Conservation (phyloP, 2,888 invertebrate genomes). For the Melinaea marsaeus region DNA sequence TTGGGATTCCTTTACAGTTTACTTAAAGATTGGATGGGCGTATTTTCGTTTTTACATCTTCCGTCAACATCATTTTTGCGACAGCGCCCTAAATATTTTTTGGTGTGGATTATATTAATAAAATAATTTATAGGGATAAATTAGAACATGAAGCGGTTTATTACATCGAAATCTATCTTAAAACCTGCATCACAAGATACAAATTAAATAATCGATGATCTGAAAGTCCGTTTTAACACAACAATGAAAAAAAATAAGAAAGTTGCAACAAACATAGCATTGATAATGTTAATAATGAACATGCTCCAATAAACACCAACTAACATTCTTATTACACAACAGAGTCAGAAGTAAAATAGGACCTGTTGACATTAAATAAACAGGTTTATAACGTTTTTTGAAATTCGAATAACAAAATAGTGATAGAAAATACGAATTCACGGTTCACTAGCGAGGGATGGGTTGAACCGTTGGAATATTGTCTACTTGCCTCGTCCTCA, state of each 20-base stretch:
- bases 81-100: too few species aligned
- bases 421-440: constrained; percentile 46
- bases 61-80: too few species aligned
- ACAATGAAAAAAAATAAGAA: constrained; percentile 32
- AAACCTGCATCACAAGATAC: constrained; percentile 29
- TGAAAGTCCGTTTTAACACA: constrained; percentile 38
- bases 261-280: constrained; percentile 28
- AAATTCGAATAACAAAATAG: background rate
- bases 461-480: constrained; percentile 88
- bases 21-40: too few species aligned
- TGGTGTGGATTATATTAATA: too few species aligned
- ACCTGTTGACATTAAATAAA: background rate
- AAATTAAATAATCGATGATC: constrained; percentile 23
- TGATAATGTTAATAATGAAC: constrained; percentile 38
- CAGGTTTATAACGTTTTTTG: too few species aligned
- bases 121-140: too few species aligned
- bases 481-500: constrained; percentile 91
- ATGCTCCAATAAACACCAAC: constrained; percentile 45
- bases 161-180: constrained; percentile 13
- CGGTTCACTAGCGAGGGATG: constrained; percentile 80
- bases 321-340: constrained; percentile 19
- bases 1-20: too few species aligned
- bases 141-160: background rate
- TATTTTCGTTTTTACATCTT: too few species aligned
- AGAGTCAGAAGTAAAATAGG: background rate